These are phyloP conservation scores for Aporophyla lueneburgensis DNA, from an alignment of 2,888 invertebrate genomes.

Conservation along the genomic window DNA sequence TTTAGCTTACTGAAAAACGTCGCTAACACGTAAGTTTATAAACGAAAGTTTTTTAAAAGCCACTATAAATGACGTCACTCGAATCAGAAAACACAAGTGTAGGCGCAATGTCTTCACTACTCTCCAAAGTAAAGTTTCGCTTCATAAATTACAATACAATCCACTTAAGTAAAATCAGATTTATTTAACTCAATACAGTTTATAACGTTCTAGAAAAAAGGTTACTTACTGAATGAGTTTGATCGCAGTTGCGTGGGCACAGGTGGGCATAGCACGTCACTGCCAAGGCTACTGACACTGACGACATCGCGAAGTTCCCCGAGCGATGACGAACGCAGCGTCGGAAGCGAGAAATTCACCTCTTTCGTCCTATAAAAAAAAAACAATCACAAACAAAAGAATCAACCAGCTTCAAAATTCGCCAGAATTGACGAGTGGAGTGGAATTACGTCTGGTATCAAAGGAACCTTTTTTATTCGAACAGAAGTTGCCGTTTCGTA, in stretches of 20 bases:
- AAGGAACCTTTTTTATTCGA: slow-evolving; percentile 17
- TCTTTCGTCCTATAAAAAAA: slow-evolving; percentile 85
- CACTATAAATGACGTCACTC: slow-evolving; percentile 28
- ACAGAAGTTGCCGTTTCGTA: slow-evolving; percentile 2
- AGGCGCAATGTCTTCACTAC: neutral
- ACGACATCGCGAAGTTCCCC: slow-evolving; percentile 87
- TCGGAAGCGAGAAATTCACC: slow-evolving; percentile 87
- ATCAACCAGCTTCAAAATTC: neutral
- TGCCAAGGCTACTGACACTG: slow-evolving; percentile 85
- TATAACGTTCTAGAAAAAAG: slow-evolving; percentile 10
- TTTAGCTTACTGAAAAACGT: neutral
- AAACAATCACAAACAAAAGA: slow-evolving; percentile 1
- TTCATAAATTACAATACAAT: slow-evolving; percentile 14
- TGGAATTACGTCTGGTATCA: slow-evolving; percentile 10
- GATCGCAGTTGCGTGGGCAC: slow-evolving; percentile 89
- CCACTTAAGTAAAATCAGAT: slow-evolving; percentile 21
- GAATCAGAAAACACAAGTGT: slow-evolving; percentile 6
- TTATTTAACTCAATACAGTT: neutral
- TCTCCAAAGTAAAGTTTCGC: slow-evolving; percentile 26
- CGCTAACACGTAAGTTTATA: neutral
- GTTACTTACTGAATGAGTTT: slow-evolving; percentile 93
- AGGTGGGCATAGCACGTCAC: slow-evolving; percentile 85
- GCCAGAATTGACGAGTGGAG: neutral
- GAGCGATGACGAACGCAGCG: slow-evolving; percentile 87
- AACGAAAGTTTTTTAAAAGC: neutral